phyloP scores from a whole-genome alignment of 2,113 vertebrate species.

The Nycticebus coucang region DNA sequence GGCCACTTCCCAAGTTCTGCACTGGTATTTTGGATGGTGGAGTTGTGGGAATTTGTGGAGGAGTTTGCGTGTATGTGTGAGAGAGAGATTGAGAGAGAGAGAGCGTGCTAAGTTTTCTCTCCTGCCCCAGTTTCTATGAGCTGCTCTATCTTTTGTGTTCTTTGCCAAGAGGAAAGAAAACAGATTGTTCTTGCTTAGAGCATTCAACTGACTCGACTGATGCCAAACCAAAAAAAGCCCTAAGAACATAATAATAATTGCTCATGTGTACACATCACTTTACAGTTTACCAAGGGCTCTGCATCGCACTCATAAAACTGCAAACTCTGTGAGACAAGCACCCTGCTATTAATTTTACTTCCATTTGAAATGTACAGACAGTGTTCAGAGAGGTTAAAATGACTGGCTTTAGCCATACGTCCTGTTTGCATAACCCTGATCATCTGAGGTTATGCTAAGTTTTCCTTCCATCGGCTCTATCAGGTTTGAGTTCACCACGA shows the following conservation, averaged over 20 bases:
- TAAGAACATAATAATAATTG: conserved; percentile 73
- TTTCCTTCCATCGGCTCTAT: not conserved
- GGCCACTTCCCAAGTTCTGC: conserved; percentile 46
- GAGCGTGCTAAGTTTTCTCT: conserved; percentile 58
- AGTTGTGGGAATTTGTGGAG: conserved; percentile 27
- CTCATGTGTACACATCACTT: conserved; percentile 68
- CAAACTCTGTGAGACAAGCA: conserved; percentile 35
- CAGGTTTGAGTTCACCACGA: not conserved
- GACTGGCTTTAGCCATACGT: not conserved
- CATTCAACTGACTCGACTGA: conserved; percentile 77
- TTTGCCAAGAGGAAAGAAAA: conserved; percentile 81
- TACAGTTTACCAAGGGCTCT: conserved; percentile 73
- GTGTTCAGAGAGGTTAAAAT: not conserved
- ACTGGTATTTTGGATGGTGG: conserved; percentile 47
- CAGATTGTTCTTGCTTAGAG: conserved; percentile 81
- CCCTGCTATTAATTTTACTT: conserved; percentile 31
- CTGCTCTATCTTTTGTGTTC: conserved; percentile 79
- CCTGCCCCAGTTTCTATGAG: conserved; percentile 81
- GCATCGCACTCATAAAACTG: conserved; percentile 20
- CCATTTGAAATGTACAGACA: conserved; percentile 19
- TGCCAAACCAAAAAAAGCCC: conserved; percentile 72
- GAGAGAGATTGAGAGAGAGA: not conserved
- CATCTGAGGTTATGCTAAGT: not conserved
- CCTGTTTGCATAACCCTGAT: not conserved
- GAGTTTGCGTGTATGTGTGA: not conserved